These are phyloP conservation scores for Gandaritis pyraliata DNA, from an alignment of 2,888 invertebrate species.

Conservation along the genomic window DNA sequence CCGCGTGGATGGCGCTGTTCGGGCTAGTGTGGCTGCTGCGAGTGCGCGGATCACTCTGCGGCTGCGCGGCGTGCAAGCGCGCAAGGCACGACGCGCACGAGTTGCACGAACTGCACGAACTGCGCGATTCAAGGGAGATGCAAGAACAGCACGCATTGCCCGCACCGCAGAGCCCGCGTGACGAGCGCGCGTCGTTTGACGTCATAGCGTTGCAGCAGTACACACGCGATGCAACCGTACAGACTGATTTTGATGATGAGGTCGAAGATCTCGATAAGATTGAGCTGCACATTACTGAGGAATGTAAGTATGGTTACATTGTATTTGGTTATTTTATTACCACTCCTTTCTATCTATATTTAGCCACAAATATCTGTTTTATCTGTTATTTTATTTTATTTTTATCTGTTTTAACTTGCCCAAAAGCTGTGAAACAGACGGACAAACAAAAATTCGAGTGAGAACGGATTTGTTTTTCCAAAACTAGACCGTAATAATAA, in stretches of 20 bases:
- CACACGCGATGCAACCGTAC: constrained; percentile 80
- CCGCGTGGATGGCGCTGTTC: constrained; percentile 92
- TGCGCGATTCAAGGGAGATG: constrained; percentile 40
- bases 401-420: neutral
- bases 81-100: constrained; percentile 68
- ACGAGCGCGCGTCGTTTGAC: constrained; percentile 70
- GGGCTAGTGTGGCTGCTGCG: constrained; percentile 94
- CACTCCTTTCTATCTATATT: too few species aligned
- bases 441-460: too few species aligned
- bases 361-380: too few species aligned
- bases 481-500: neutral
- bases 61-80: constrained; percentile 88
- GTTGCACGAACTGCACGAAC: constrained; percentile 44
- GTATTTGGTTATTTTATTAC: too few species aligned
- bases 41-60: constrained; percentile 91
- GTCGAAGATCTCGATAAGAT: constrained; percentile 75
- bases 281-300: constrained; percentile 76
- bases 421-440: neutral
- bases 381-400: too few species aligned
- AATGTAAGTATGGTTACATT: constrained; percentile 63
- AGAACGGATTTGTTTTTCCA: too few species aligned
- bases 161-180: constrained; percentile 37
- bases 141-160: constrained; percentile 27
- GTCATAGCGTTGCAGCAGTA: constrained; percentile 76
- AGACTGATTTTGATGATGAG: constrained; percentile 80